These are phyloP conservation scores for Idaea aversata DNA, from an alignment of 2,888 invertebrate genomes.

Conservation along the genomic window DNA sequence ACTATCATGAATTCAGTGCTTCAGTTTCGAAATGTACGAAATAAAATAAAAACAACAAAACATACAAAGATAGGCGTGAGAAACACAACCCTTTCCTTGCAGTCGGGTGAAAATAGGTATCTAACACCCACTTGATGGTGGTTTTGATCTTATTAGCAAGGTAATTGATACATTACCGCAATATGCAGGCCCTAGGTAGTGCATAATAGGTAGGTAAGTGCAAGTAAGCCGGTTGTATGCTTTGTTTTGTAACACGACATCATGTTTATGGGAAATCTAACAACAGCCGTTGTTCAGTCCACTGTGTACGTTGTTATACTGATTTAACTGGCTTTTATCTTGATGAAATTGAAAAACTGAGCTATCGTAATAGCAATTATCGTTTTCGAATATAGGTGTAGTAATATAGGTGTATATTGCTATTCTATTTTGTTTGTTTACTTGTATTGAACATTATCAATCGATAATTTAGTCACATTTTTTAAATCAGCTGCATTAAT, in stretches of 20 bases:
- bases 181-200: neutral
- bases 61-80: too few species aligned
- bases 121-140: neutral
- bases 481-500: too few species aligned
- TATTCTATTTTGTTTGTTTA: neutral
- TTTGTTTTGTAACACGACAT: slow-evolving; percentile 60
- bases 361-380: neutral
- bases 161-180: neutral
- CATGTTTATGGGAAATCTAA: slow-evolving; percentile 56
- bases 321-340: slow-evolving; percentile 2
- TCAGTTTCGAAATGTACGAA: too few species aligned
- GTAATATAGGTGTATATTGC: neutral
- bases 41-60: too few species aligned
- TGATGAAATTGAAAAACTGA: neutral
- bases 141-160: neutral
- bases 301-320: slow-evolving; percentile 27
- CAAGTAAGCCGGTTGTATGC: neutral
- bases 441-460: too few species aligned
- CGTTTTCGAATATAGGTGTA: neutral
- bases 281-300: slow-evolving; percentile 29
- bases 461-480: too few species aligned
- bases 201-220: neutral
- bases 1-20: too few species aligned
- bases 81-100: too few species aligned
- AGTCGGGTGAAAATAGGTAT: too few species aligned